Evolutionary conservation across 2,113 vertebrate genomes (phyloP).

Genomic region (Amia ocellicauda): DNA sequence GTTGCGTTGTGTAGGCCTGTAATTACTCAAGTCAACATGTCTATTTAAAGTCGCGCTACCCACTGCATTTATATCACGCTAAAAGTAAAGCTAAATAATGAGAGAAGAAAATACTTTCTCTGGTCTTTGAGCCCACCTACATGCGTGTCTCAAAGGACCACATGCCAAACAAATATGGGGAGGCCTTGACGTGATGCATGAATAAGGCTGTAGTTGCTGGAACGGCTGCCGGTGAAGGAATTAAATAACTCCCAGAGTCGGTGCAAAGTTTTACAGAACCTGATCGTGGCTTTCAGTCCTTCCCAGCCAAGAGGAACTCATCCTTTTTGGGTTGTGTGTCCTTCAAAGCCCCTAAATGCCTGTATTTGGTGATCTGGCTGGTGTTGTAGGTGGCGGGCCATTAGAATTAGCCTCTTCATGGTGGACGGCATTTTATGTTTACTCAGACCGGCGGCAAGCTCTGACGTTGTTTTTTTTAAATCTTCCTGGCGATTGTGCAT

Average conservation of each 20-base stretch:
- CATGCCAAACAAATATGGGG: conserved; percentile 1
- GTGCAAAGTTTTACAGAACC: no score
- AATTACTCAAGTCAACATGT: conserved; percentile 62
- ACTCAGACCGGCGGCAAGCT: no score
- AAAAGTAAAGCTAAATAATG: conserved; percentile 33
- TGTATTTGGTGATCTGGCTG: no score
- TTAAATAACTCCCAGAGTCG: background rate
- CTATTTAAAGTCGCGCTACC: conserved; percentile 58
- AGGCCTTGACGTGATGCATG: conserved; percentile 3
- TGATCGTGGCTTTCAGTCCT: no score
- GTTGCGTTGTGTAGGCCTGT: conserved; percentile 56
- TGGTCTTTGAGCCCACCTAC: conserved; percentile 21
- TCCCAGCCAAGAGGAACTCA: no score
- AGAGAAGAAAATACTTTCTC: conserved; percentile 32
- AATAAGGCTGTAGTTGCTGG: background rate
- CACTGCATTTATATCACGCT: conserved; percentile 53
- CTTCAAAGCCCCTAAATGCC: no score
- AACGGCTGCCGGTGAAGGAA: background rate
- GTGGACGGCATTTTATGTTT: no score
- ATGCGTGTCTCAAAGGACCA: conserved; percentile 14
- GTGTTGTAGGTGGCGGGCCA: no score
- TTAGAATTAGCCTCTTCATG: no score
- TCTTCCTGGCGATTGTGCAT: no score
- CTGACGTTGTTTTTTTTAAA: no score
- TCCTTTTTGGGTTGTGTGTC: no score